Base-by-base conservation (phyloP, 37 sponge, comb jelly and placozoan species). In the Diacarnus erythraeanus region DNA sequence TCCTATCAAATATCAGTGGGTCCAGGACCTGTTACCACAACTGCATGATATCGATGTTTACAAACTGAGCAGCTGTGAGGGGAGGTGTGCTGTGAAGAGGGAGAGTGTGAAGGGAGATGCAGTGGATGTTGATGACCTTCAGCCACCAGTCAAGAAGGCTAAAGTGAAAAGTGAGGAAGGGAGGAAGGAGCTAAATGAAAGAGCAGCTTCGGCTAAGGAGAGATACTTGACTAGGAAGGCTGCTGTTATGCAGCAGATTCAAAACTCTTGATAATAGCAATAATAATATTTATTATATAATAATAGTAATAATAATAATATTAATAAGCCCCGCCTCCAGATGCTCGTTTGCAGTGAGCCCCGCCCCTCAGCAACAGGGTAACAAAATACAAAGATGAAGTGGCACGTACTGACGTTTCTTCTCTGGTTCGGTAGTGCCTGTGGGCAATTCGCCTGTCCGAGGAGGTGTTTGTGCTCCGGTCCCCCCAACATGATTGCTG, bases 21-120 rank as follows among this genome's bases (percentile, higher is more conserved):
- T 95, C n/a, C 87, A 92, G 61, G 90, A 92, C 51, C 78, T 88
- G 30, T 77, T 95, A 1, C 96, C 96, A 30, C 80, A 78, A 35
- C 84, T 92, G 36, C 96, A 95, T 51, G 77, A 80, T 30, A 75
- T 95, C 23, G 96, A 95, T 71, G 90, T 82, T 2, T 88, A 92
- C 64, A 30, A 67, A 42, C 65, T 95, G 74, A 94, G 94, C 56
- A 67, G 69, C 38, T 92, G 92, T 72, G 78, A 67, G 75, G 12
- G 43, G 68, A 75, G 65, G 71, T 17, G 72, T 17, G 42, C 1
- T 65, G 42, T 41, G 42, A 56, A 38, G 42, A 76, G 63, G 37
- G 71, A 72, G 30, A 23, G 12, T 26, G 43, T 31, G 2, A 3
- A 1, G 3, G 80, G 33, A 1, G 56, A 31, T 22, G 77, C 59